Conservation (phyloP, 2,113 vertebrate species). For the Triplophysa dalaica region DNA sequence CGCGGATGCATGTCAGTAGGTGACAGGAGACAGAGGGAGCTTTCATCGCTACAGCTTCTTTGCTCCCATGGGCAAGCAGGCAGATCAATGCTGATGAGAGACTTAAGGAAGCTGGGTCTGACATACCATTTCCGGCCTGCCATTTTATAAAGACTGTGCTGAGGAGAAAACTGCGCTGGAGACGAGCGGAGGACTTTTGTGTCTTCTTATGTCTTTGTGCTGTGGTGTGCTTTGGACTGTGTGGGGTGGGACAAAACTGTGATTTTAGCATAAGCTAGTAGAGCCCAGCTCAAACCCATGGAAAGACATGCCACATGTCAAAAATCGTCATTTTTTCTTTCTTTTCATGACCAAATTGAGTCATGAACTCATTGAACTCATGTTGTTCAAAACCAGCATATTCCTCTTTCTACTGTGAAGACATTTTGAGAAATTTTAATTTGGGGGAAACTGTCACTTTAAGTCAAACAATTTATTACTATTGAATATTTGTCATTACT, state of each 20-base stretch:
- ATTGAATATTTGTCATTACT: background rate
- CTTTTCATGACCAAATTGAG: background rate
- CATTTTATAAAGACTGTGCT: slow-evolving; percentile 40
- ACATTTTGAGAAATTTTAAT: no score
- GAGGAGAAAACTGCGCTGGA: slow-evolving; percentile 1
- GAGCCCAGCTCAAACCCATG: background rate
- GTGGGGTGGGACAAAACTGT: background rate
- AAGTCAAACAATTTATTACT: background rate
- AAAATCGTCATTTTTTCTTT: background rate
- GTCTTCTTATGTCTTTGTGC: slow-evolving; percentile 12
- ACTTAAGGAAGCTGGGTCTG: background rate
- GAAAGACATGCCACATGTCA: background rate
- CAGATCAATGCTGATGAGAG: slow-evolving; percentile 36
- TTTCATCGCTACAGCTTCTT: slow-evolving; percentile 27
- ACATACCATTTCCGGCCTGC: slow-evolving; percentile 17
- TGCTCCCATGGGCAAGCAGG: slow-evolving; percentile 28
- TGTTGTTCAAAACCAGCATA: no score
- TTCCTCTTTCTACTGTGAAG: no score
- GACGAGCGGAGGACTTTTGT: slow-evolving; percentile 18
- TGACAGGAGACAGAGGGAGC: slow-evolving; percentile 17
- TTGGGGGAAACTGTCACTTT: no score
- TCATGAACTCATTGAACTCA: no score
- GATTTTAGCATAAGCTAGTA: slow-evolving; percentile 5
- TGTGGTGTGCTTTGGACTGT: background rate
- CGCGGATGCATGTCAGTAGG: slow-evolving; percentile 24